Base-by-base conservation (phyloP, 2,888 invertebrate species). In the Caenorhabditis macrosperma region DNA sequence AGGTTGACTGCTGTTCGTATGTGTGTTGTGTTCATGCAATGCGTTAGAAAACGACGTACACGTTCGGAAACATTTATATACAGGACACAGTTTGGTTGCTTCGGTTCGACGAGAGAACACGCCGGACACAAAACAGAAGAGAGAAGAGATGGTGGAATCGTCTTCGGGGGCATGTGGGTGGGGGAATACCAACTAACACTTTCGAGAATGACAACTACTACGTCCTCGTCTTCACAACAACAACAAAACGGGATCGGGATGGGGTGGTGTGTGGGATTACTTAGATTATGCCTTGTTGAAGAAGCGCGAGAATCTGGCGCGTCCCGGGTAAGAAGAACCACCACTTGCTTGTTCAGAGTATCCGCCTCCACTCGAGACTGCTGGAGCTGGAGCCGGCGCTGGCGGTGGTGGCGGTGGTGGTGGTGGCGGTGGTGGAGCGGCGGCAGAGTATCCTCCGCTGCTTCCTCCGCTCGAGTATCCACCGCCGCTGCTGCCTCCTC, bases 301-400 rank as follows among this genome's bases (percentile, higher is more conserved):
- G 78, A 72, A 72, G 55, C 78, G 78, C 78, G 74, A 67, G 74
- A 78, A 78, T 68, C 78, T 63, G 64, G 66, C 67, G 78, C 78
- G 67, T 44, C 48, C 54, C 48, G 78, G 67, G 26, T 78, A 78
- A 57, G 78, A 76, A 54, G 76, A 78, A 67, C 78, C 78, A 61
- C 78, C 78, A 78, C 79, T 75, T 75, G 75, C 79, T 79, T 75
- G 76, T 68, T 76, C 72, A 59, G 81, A 57, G 69, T 77, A 81
- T 67, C 78, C 74, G 33, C 77, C 71, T 26, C 72, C 78, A 55
- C 67, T 46, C 10, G 71, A 60, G 26, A 59, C 57, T 1, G 61
- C 61, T 64, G 74, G 68, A 20, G 74, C 74, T 41, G 78, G 63
- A 17, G 60, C 64, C 50, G 80, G 78, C 38, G 78, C 72, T 68